Conservation (phyloP, 2,888 invertebrate genomes). For the Epinotia nisella region DNA sequence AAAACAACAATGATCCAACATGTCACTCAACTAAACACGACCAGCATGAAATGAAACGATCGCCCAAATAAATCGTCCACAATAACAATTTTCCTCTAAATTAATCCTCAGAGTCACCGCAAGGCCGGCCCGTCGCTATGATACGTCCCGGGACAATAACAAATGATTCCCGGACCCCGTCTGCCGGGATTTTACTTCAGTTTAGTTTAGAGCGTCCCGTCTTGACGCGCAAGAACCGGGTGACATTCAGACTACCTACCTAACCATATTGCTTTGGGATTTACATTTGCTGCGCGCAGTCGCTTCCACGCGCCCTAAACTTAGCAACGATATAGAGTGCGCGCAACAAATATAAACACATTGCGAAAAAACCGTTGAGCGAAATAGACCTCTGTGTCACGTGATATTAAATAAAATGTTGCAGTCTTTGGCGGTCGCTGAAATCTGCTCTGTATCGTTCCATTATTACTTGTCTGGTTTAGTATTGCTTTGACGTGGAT, state of each 20-base stretch:
- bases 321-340: not conserved
- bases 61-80: slow-evolving; percentile 33
- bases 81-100: slow-evolving; percentile 40
- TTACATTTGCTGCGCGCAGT: not conserved
- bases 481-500: slow-evolving; percentile 10
- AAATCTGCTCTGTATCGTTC: slow-evolving; percentile 22
- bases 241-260: too few species aligned
- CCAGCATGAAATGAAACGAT: slow-evolving; percentile 25
- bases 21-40: slow-evolving; percentile 10
- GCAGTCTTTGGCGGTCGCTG: slow-evolving; percentile 25
- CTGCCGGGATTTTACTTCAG: slow-evolving; percentile 29
- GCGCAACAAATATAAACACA: not conserved
- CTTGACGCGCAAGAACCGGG: slow-evolving; percentile 22
- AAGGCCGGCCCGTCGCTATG: slow-evolving; percentile 35
- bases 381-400: slow-evolving; percentile 3
- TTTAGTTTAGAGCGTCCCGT: slow-evolving; percentile 30
- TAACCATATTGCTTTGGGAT: not conserved
- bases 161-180: slow-evolving; percentile 36
- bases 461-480: slow-evolving; percentile 29
- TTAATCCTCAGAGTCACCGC: slow-evolving; percentile 38
- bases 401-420: slow-evolving; percentile 43
- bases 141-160: slow-evolving; percentile 39
- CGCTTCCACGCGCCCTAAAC: not conserved
- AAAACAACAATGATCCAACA: slow-evolving; percentile 1
- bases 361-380: not conserved